Base-by-base conservation (phyloP, 2,888 invertebrate species). In the Agrypnus murinus region DNA sequence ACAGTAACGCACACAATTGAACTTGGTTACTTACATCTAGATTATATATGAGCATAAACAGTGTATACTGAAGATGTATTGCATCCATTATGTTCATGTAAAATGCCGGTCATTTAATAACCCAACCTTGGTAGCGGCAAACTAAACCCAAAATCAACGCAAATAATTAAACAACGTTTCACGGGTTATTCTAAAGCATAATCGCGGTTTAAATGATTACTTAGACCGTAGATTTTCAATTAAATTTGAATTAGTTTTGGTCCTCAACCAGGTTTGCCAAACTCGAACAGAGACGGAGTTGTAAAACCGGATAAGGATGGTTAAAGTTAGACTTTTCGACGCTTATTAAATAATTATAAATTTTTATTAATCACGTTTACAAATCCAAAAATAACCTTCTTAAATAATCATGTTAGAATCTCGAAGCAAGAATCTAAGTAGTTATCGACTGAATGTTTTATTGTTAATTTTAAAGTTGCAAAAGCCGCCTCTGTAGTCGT, bases 211-310 rank as follows among this genome's bases (percentile, higher is more conserved):
- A 76, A 78, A 78, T 74, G 77, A 77, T 77, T 77, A 76, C 74
- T 77, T 77, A 77, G 74, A 76, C 75, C 75, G 78, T 77, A 74
- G 58, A 77, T 73, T 78, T 78, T 77, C 78, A 77, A 77, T 78
- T 77, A 78, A 78, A 76, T 76, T 74, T 70, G 67, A 73, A 77
- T 78, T 78, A 73, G 78, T 74, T 69, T 53, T 76, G 78, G 78
- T 77, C 73, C 77, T 77, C 72, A 62, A 63, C 43, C 43, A 38
- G 58, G 64, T 60, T 58, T 46, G 38, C 57, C 15, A 45, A 65
- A 64, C 14, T 15, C 15, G 40, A 45, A 57, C 68, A 68, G 62
- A 55, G 36, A 57, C 68, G 68, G 43, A 67, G 34, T 55, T 14
- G 43, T 48, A 34, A 46, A 53, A 36, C 12, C 9, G n/a, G 19